Conservation (phyloP, 2,797 vertebrate genomes). For the Cottoperca gobio region DNA sequence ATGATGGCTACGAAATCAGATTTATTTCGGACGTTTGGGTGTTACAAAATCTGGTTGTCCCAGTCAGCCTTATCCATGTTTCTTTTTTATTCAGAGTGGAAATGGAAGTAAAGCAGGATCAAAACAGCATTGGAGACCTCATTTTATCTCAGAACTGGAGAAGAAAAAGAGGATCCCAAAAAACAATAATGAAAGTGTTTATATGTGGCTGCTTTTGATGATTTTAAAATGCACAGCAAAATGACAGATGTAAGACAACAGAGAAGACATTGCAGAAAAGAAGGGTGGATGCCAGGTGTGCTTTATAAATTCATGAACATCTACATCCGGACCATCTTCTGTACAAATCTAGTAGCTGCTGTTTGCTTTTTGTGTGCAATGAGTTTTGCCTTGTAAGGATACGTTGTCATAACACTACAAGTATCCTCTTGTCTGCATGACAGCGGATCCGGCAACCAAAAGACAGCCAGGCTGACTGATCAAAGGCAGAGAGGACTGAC, state of each 20-base stretch:
- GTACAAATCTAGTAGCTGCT: constrained; percentile 12
- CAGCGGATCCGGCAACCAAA: constrained; percentile 65
- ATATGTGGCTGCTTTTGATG: constrained; percentile 51
- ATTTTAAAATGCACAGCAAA: constrained; percentile 40
- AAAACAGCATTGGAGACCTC: constrained; percentile 56
- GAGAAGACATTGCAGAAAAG: constrained; percentile 14
- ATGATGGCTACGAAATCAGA: constrained; percentile 64
- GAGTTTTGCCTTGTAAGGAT: constrained; percentile 41
- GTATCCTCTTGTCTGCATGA: constrained; percentile 57
- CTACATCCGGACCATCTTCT: constrained; percentile 11
- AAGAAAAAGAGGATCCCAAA: constrained; percentile 44
- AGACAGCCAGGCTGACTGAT: constrained; percentile 71
- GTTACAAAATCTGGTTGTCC: constrained; percentile 71
- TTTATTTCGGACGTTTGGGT: constrained; percentile 79
- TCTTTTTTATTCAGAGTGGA: constrained; percentile 46
- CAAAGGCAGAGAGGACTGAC: constrained; percentile 55
- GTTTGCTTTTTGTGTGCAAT: constrained; percentile 36
- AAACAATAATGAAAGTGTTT: constrained; percentile 30
- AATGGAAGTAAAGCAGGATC: constrained; percentile 47
- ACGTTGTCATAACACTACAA: constrained; percentile 71
- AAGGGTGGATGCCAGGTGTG: not conserved
- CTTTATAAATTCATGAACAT: constrained; percentile 3
- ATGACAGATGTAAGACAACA: constrained; percentile 31
- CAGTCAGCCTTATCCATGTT: constrained; percentile 66
- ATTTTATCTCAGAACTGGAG: constrained; percentile 48